phyloP scores from a whole-genome alignment of 1,140 invertebrate species.

The Eumaeus atala region DNA sequence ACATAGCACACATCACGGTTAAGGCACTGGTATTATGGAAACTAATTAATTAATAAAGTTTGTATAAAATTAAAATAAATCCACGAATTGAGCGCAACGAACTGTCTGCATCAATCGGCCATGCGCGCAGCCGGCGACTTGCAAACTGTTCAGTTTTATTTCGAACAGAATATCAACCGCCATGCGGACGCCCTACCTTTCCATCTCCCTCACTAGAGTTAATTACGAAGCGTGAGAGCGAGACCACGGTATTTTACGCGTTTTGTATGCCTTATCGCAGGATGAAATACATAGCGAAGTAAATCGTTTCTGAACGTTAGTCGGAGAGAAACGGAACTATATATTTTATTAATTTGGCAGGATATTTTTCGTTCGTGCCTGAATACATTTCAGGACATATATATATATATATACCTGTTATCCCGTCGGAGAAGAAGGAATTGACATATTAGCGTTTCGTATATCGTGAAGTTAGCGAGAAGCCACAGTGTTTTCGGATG shows the following conservation, averaged over 20 bases:
- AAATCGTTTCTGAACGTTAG: slow-evolving; percentile 62
- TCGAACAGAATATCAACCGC: slow-evolving; percentile 62
- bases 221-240: slow-evolving; percentile 39
- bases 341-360: slow-evolving; percentile 38
- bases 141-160: slow-evolving; percentile 65
- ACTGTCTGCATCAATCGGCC: slow-evolving; percentile 60
- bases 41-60: slow-evolving; percentile 40
- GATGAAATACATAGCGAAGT: slow-evolving; percentile 63
- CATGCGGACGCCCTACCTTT: slow-evolving; percentile 63
- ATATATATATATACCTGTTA: neutral
- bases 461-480: slow-evolving; percentile 21
- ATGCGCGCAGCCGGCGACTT: slow-evolving; percentile 65
- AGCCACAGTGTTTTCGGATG: slow-evolving; percentile 43
- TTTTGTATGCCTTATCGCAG: slow-evolving; percentile 58
- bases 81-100: slow-evolving; percentile 59
- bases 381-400: neutral
- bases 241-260: slow-evolving; percentile 39
- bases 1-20: slow-evolving; percentile 65
- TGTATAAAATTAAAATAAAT: slow-evolving; percentile 47
- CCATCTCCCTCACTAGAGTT: slow-evolving; percentile 54
- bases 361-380: slow-evolving; percentile 11
- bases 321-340: slow-evolving; percentile 53
- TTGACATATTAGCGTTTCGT: neutral
- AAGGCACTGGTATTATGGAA: slow-evolving; percentile 59
- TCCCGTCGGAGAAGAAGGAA: neutral